Evolutionary conservation across 1,140 invertebrate genomes (phyloP), one percentile per base, ranked within the genome.

Genomic region (Homalodisca vitripennis): DNA sequence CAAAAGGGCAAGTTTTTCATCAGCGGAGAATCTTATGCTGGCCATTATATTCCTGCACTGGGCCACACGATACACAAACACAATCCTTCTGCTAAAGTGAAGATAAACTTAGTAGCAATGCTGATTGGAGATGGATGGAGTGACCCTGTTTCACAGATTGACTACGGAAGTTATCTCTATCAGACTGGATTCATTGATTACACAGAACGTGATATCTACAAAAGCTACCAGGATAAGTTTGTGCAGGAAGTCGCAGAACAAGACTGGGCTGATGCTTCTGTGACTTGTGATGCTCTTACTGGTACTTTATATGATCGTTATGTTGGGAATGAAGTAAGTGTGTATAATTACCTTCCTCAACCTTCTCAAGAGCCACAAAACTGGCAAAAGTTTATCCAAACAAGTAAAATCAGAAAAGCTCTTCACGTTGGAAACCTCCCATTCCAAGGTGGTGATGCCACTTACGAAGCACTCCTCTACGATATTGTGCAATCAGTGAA

Each of bases 401-500:
- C 78, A 13, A 78, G 26, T 22, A 13, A 22, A 22, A 27, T 72
- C 26, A 24, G 75, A 14, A 83, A 81, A 70, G 85, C 89, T 0
- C 88, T 96, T 55, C 93, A 97, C 78, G 93, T 96, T 2, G 94
- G 94, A 6, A 89, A 92, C 69, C 76, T 84, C 24, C 82, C 89
- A 0, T 71, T 71, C 17, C 48, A 70, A 3, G 57, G 68, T 81
- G 57, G 83, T 83, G 72, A 69, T 76, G 76, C 79, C 73, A 92
- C 93, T 1, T 88, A 93, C 74, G 73, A 81, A 12, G 82, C 91
- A 77, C 77, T 97, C 2, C 84, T 87, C 51, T 76, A 82, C 22
- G 95, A 98, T 82, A 82, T 97, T 0, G 92, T 95, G 88, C 84
- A 92, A 73, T 92, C 90, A 0, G 86, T 93, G 26, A 89, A 90